phyloP scores from a whole-genome alignment of 2,797 vertebrate species.

The Staurois parvus region DNA sequence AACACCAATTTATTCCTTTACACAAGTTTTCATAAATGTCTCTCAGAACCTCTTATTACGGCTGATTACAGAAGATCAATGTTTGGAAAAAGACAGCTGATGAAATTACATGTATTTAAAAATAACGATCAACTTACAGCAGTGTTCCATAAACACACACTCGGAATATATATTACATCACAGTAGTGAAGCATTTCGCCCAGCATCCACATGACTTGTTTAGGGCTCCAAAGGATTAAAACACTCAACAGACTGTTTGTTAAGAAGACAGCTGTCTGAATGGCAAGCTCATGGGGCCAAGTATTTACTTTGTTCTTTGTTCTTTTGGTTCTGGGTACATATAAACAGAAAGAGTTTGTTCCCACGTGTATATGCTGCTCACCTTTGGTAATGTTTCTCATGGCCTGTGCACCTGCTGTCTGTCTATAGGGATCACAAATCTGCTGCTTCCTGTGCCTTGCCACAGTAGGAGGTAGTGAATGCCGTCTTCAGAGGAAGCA shows the following conservation, averaged over 20 bases:
- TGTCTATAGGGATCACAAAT: conserved; percentile 22
- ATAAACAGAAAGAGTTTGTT: conserved; percentile 20
- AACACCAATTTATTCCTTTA: neutral
- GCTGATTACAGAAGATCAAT: too few relatives aligned
- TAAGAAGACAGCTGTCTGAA: conserved; percentile 25
- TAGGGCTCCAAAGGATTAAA: neutral
- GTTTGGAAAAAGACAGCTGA: too few relatives aligned
- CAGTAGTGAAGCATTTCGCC: neutral
- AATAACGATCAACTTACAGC: neutral
- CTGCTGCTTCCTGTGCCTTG: neutral
- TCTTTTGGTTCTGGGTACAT: conserved; percentile 31
- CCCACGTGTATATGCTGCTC: conserved; percentile 46
- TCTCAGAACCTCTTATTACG: neutral
- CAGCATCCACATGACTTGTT: neutral
- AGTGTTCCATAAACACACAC: neutral
- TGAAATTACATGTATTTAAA: too few relatives aligned
- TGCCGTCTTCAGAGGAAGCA: neutral
- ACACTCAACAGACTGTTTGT: neutral
- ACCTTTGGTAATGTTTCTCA: conserved; percentile 28
- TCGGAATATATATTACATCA: neutral
- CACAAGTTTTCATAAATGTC: neutral
- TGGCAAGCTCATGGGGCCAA: conserved; percentile 39
- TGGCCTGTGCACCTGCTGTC: conserved; percentile 34
- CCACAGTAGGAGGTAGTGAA: too few relatives aligned
- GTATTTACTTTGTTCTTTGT: conserved; percentile 49